These are phyloP conservation scores for Diplogasteroides magnus DNA, from an alignment of 1,140 invertebrate genomes.

Conservation along the genomic window DNA sequence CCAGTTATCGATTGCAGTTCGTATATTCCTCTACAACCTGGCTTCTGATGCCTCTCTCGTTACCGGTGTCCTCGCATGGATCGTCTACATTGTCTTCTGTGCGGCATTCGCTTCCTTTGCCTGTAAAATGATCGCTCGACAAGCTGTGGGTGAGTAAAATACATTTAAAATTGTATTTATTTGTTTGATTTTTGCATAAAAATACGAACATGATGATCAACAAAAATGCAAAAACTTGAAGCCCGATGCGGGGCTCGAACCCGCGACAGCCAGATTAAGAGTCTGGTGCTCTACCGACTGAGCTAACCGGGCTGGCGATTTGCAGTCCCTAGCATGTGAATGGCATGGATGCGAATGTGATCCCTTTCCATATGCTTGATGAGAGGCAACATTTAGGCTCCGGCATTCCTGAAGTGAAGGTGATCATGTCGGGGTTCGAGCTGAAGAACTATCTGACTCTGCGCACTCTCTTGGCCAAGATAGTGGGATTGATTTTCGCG, in stretches of 20 bases:
- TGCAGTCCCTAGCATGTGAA: too few species aligned
- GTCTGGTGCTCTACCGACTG: constrained; percentile 56
- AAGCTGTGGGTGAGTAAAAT: constrained; percentile 45
- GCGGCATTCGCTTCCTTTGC: constrained; percentile 43
- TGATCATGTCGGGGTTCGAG: constrained; percentile 87
- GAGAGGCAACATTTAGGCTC: constrained; percentile 71
- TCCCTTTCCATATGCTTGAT: constrained; percentile 1
- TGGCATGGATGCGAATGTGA: background rate
- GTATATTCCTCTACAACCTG: constrained; percentile 50
- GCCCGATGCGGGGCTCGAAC: constrained; percentile 50
- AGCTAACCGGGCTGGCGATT: constrained; percentile 55
- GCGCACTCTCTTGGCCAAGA: constrained; percentile 85
- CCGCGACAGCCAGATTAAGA: constrained; percentile 55
- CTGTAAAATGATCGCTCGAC: constrained; percentile 45
- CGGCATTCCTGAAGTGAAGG: constrained; percentile 98
- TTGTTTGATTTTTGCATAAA: too few species aligned
- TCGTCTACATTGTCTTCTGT: constrained; percentile 44
- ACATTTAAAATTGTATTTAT: too few species aligned
- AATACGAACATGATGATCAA: too few species aligned
- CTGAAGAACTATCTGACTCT: constrained; percentile 95
- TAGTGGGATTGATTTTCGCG: constrained; percentile 86
- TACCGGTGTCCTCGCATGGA: constrained; percentile 44
- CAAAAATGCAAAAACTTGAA: background rate
- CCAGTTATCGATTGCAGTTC: too few species aligned
- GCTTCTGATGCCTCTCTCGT: constrained; percentile 31